Conservation (phyloP, 2,888 invertebrate species). For the Serripes groenlandicus region DNA sequence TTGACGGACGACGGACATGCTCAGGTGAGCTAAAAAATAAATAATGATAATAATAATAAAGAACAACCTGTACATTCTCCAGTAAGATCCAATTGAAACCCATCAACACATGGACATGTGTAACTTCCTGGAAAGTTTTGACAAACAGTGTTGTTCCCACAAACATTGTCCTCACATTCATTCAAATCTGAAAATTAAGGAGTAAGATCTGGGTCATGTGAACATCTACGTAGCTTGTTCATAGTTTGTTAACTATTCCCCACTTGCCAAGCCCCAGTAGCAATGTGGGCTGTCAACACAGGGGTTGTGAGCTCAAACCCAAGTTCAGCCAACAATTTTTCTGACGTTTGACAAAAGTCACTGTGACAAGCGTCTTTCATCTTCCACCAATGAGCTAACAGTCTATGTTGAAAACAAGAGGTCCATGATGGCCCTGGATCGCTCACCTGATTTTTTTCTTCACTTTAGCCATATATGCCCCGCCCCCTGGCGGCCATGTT, state of each 20-base stretch:
- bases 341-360: background rate
- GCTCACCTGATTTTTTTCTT: too few species aligned
- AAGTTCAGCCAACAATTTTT: background rate
- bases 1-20: background rate
- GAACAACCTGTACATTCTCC: conserved; percentile 3
- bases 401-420: too few species aligned
- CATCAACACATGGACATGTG: conserved; percentile 56
- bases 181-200: background rate
- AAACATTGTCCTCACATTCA: conserved; percentile 32
- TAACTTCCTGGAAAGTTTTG: conserved; percentile 53
- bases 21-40: background rate
- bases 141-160: conserved; percentile 63
- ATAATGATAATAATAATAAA: background rate
- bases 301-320: background rate
- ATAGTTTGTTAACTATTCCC: background rate
- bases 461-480: too few species aligned
- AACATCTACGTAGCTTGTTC: background rate
- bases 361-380: too few species aligned
- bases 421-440: too few species aligned
- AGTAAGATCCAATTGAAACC: conserved; percentile 5
- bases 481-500: too few species aligned
- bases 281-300: background rate
- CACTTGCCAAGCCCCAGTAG: background rate
- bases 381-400: too few species aligned
- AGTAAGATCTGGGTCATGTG: background rate